phyloP scores from a whole-genome alignment of 1,140 invertebrate species.

The Drosophila pseudoananassae region DNA sequence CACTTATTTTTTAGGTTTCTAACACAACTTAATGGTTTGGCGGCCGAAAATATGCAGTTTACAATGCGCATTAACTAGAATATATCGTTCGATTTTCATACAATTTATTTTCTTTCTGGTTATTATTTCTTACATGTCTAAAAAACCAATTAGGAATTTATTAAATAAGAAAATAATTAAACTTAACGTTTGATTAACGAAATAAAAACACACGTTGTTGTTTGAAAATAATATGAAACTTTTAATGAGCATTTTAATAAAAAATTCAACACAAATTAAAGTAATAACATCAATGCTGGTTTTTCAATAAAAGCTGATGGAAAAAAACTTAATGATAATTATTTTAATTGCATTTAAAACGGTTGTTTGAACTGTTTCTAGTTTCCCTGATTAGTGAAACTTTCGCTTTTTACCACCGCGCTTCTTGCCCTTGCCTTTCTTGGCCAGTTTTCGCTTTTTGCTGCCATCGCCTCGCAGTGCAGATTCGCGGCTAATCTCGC shows the following conservation, averaged over 20 bases:
- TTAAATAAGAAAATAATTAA: not conserved
- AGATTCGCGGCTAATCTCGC: slow-evolving; percentile 84
- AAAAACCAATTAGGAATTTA: not conserved
- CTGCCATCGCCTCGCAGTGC: slow-evolving; percentile 83
- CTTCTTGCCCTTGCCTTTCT: slow-evolving; percentile 83
- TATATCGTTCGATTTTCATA: slow-evolving; percentile 7
- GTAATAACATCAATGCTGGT: slow-evolving; percentile 8
- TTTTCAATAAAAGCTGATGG: not conserved
- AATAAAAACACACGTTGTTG: slow-evolving; percentile 15
- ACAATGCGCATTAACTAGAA: slow-evolving; percentile 59
- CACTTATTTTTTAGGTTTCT: slow-evolving; percentile 12
- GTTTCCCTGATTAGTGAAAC: slow-evolving; percentile 84
- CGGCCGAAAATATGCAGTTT: slow-evolving; percentile 72
- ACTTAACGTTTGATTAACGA: not conserved
- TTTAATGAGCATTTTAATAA: slow-evolving; percentile 36
- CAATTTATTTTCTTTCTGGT: slow-evolving; percentile 17
- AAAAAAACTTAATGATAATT: not conserved
- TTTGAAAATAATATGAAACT: slow-evolving; percentile 14
- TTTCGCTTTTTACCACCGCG: slow-evolving; percentile 85
- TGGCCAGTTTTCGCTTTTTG: slow-evolving; percentile 84
- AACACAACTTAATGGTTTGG: slow-evolving; percentile 46
- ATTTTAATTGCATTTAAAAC: not conserved
- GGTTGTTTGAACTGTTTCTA: slow-evolving; percentile 16
- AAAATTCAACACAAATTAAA: slow-evolving; percentile 39
- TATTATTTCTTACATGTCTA: slow-evolving; percentile 18